phyloP scores from a whole-genome alignment of 2,113 vertebrate genomes.

The Scytalopus superciliaris region DNA sequence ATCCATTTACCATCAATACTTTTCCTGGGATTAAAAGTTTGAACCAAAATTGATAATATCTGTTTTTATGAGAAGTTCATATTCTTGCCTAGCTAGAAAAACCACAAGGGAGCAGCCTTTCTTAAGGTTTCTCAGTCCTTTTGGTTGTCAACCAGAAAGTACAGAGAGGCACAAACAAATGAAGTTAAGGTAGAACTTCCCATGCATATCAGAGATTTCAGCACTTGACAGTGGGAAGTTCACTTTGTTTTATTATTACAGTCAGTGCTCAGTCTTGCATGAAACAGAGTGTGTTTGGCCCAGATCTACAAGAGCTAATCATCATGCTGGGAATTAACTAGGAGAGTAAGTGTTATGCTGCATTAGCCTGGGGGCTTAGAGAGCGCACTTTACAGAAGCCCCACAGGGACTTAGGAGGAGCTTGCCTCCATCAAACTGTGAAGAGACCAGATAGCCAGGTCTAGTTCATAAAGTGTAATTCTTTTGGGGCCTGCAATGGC shows the following conservation, averaged over 20 bases:
- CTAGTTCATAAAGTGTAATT: background rate
- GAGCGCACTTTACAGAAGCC: background rate
- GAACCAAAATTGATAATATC: background rate
- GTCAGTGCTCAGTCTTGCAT: background rate
- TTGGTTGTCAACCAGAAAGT: background rate
- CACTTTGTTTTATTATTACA: background rate
- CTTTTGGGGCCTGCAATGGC: background rate
- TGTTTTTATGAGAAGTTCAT: background rate
- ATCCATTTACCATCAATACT: background rate
- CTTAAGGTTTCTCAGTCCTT: constrained; percentile 41
- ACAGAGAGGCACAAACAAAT: background rate
- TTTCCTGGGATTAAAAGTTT: background rate
- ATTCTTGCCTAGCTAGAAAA: constrained; percentile 10
- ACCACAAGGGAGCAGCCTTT: constrained; percentile 64
- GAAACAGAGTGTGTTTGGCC: background rate
- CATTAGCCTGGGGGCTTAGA: background rate
- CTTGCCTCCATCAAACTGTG: background rate
- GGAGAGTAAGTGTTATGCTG: background rate
- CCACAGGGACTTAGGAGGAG: background rate
- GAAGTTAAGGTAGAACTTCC: background rate
- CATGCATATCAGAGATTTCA: background rate
- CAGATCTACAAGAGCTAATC: constrained; percentile 7
- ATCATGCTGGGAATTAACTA: background rate
- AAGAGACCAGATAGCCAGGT: background rate
- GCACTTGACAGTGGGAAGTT: background rate